Evolutionary conservation across 1,140 invertebrate genomes (phyloP), one percentile per base, ranked within the genome.

Genomic region (Babylonia areolata): DNA sequence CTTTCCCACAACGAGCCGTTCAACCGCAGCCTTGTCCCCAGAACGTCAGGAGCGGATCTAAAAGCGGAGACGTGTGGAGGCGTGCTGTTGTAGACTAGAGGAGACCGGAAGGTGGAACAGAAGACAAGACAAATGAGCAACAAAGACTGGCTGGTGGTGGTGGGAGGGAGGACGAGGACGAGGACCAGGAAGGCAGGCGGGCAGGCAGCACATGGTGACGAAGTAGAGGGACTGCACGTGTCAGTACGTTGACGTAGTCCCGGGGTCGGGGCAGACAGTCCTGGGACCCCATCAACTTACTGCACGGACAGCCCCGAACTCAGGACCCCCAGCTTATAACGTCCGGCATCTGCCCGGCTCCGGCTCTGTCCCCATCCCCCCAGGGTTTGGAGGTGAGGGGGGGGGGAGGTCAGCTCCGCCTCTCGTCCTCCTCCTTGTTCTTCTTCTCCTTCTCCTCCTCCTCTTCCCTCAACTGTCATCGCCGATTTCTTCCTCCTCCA

Each of bases 271-370:
- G 78, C 87, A 85, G 90, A 64, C 28, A 64, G 15, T 64, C 91
- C 91, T 92, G 91, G 91, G 90, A 91, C 91, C 91, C 91, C 91
- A 91, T 90, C 91, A 92, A 92, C 91, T 92, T 92, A 92, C 91
- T 92, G 85, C 89, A 84, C 88, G 87, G 69, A 86, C 69, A 89
- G 54, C 86, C 86, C 87, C 80, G 28, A 12, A 17, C 64, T 2
- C 0, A 42, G 39, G 39, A 42, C 31, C 37, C 73, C 17, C 73
- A 39, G 42, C 75, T 87, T 78, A 46, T 79, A 84, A 83, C 42
- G 33, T 9, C 39, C 23, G 15, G 77, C 77, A 9, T 51, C 46
- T 51, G 46, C 46, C 17, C 46, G 9, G 17, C 39, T 35, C n/a
- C 31, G 2, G 71, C 71, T 33, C n/a, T n/a, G 23, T 11, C n/a